Evolutionary conservation across 2,888 invertebrate genomes (phyloP).

Genomic region (Malthinus seriepunctatus): DNA sequence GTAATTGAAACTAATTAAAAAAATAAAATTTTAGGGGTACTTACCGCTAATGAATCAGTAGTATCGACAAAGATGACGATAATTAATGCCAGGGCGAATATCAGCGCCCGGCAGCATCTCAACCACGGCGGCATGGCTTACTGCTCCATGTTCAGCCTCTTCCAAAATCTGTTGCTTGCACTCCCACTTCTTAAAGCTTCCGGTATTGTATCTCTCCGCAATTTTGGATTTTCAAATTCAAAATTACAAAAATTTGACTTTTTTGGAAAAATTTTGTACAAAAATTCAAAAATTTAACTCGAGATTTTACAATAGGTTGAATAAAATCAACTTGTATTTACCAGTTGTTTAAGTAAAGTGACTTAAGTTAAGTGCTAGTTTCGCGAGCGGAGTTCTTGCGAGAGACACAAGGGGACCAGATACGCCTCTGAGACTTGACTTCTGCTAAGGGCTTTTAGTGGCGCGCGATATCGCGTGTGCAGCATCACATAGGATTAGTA

Average conservation of each 20-base stretch:
- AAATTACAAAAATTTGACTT: constrained; percentile 13
- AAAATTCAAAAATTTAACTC: no score
- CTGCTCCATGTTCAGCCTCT: constrained; percentile 49
- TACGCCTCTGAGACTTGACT: constrained; percentile 48
- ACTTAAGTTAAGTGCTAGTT: constrained; percentile 41
- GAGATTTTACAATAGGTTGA: no score
- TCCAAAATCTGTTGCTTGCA: constrained; percentile 27
- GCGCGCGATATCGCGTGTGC: constrained; percentile 54
- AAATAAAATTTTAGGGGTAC: constrained; percentile 22
- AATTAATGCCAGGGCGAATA: constrained; percentile 38
- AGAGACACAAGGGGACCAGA: constrained; percentile 43
- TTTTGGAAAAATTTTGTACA: no score
- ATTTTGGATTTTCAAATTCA: constrained; percentile 13
- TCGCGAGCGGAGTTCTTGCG: constrained; percentile 44
- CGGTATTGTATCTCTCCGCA: constrained; percentile 26
- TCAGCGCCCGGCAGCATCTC: constrained; percentile 52
- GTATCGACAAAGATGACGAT: constrained; percentile 35
- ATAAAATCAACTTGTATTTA: no score
- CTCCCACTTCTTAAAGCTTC: constrained; percentile 33
- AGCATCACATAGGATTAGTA: constrained; percentile 47
- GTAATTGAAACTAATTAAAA: not conserved
- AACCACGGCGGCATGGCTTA: constrained; percentile 55
- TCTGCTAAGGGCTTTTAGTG: constrained; percentile 51
- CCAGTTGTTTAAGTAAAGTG: constrained; percentile 29
- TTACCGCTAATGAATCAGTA: constrained; percentile 33